Base-by-base conservation (phyloP, 2,888 invertebrate species). In the Lasioglossum villosulum region DNA sequence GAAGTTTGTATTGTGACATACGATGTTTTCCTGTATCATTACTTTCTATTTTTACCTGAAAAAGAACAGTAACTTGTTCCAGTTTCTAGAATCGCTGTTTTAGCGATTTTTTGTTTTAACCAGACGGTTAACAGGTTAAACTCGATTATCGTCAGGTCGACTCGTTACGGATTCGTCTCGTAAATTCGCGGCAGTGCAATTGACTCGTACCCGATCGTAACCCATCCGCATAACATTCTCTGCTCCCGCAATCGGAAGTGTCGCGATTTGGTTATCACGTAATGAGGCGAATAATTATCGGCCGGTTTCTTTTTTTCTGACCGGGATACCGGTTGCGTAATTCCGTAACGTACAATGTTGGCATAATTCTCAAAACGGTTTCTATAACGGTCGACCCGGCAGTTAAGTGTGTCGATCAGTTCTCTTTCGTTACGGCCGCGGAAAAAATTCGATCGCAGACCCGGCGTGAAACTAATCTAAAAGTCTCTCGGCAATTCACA, bases 201-300 rank as follows among this genome's bases (percentile, higher is more conserved):
- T 16, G 63, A 63, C 63, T 63, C 63, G 63, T 63, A 63, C 30
- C 30, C 34, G 66, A 34, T 66, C 59, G 59, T 52, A 52, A 23
- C 23, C 59, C 66, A 34, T 66, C 34, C 66, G 66, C 34, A 30
- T 30, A 63, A 63, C 66, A 34, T 66, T 34, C 66, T 66, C 19
- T 8, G 34, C 19, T 66, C 23, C 34, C 45, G 45, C 27, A 19
- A 66, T 72, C 76, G 75, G 52, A 76, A 76, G 52, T 52, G 48
- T 56, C 23, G 45, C 72, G 72, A 83, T 83, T 73, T 52, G 56
- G 23, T 73, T 81, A 76, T 83, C 76, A 75, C 39, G 30, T 48
- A 82, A 80, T 34, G 56, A 75, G 45, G 68, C 45, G 59, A 74
- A 75, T 82, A 80, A 75, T 75, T 71, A 75, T 75, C 70, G n/a